Evolutionary conservation across 2,113 vertebrate species (phyloP), one percentile per base, ranked within the genome.

Genomic region (Cichladusa arquata): DNA sequence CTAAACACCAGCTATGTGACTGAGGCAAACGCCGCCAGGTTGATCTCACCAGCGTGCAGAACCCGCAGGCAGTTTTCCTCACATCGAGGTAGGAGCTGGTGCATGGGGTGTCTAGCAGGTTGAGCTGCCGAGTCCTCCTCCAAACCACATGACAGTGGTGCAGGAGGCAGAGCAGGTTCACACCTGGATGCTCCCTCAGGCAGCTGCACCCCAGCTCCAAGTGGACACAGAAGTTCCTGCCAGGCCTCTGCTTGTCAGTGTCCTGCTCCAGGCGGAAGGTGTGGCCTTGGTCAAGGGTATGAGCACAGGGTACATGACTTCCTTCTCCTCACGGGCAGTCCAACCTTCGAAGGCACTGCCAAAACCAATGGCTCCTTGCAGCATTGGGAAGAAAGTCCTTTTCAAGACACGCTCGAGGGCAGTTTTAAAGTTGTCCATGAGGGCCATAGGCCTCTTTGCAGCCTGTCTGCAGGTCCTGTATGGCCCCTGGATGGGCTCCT

Each of bases 21-120:
- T 13, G 5, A 13, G 26, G 6, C n/a, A 33, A 38, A 33, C 0
- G 1, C 26, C 0, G 0, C 17, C 17, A 67, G 16, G 8, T 8
- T 38, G 13, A 8, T 26, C 42, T 47, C 51, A 57, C 8, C 28
- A 33, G 13, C 0, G 1, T 0, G 1, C 16, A 81, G n/a, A 67
- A 47, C 10, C 51, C 47, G 26, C 1, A 1, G 26, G 11, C 28
- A 26, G 17, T 33, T 57, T 33, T 47, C n/a, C 17, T 20, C 17
- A 33, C 62, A 10, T 33, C 0, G 1, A 66, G 13, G 62, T 13
- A 36, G 40, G 8, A 66, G 26, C 31, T 31, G 40, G 16, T 47
- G 40, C 61, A 45, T 33, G 31, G 26, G 16, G 16, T 80, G 16
- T 25, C 10, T 5, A 20, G 20, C 51, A 56, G 22, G 6, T 10